These are phyloP conservation scores for Colletes gigas DNA, from an alignment of 1,140 invertebrate genomes.

Conservation along the genomic window DNA sequence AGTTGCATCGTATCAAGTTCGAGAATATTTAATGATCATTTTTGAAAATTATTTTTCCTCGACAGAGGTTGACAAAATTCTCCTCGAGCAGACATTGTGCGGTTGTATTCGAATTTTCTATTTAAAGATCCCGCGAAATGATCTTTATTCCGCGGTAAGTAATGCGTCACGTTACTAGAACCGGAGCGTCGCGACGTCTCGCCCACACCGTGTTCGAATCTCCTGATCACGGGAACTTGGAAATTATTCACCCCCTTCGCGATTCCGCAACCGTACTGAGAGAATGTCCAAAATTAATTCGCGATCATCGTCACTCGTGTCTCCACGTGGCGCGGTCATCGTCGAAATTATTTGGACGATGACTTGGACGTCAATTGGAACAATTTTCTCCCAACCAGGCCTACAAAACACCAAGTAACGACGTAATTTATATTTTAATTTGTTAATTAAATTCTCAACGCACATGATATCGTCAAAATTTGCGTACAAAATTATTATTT, in stretches of 20 bases:
- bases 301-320: constrained; percentile 2
- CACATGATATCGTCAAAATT: too few relatives aligned
- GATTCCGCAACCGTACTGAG: constrained; percentile 3
- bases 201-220: constrained; percentile 35
- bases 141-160: constrained; percentile 8
- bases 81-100: too few relatives aligned
- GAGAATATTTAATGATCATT: too few relatives aligned
- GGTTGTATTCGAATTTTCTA: constrained; percentile 29
- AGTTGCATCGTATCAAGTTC: too few relatives aligned
- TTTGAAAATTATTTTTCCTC: too few relatives aligned
- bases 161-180: constrained; percentile 15
- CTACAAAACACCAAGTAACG: too few relatives aligned
- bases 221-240: constrained; percentile 36
- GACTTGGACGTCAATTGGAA: neutral
- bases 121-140: constrained; percentile 11
- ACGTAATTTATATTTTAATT: too few relatives aligned
- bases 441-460: too few relatives aligned
- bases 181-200: constrained; percentile 43
- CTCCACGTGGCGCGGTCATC: constrained; percentile 5
- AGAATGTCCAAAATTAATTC: constrained; percentile 50
- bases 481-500: too few relatives aligned
- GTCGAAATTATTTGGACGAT: neutral
- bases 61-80: too few relatives aligned
- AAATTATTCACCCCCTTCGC: constrained; percentile 8
- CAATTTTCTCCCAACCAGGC: neutral